phyloP scores from a whole-genome alignment of 2,888 invertebrate species.

The Macroteleia sp. region DNA sequence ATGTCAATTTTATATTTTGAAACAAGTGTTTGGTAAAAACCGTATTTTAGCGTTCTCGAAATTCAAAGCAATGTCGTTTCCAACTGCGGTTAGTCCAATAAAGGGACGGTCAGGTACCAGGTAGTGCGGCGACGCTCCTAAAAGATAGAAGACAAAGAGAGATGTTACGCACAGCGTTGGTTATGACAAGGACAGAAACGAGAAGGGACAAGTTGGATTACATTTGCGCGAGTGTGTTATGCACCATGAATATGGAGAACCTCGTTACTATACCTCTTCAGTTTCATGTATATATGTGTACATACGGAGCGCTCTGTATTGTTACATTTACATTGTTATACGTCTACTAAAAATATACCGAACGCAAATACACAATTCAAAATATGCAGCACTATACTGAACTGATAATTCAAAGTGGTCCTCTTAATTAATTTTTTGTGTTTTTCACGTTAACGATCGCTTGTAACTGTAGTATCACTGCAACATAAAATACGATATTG shows the following conservation, averaged over 20 bases:
- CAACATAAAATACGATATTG: no score
- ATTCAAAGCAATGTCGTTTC: constrained; percentile 48
- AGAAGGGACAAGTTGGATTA: constrained; percentile 74
- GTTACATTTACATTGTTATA: constrained; percentile 40
- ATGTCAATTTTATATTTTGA: constrained; percentile 25
- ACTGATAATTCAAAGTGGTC: no score
- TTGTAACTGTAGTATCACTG: no score
- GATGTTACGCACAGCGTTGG: constrained; percentile 33
- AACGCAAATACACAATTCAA: no score
- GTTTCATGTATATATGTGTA: constrained; percentile 65
- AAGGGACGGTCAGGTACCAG: no score
- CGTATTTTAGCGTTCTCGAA: constrained; percentile 36
- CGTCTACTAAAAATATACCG: constrained; percentile 20
- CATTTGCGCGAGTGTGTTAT: constrained; percentile 79
- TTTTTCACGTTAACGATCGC: no score
- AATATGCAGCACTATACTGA: no score
- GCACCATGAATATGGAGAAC: constrained; percentile 82
- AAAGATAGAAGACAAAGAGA: constrained; percentile 50
- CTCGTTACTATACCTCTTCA: constrained; percentile 79
- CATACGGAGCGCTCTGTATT: constrained; percentile 9
- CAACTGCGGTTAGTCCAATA: constrained; percentile 45
- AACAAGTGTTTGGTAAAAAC: constrained; percentile 31
- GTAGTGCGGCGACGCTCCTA: no score
- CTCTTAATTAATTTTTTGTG: no score
- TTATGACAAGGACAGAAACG: constrained; percentile 55